These are phyloP conservation scores for Sphaeramia orbicularis DNA, from an alignment of 2,797 vertebrate species.

Conservation along the genomic window DNA sequence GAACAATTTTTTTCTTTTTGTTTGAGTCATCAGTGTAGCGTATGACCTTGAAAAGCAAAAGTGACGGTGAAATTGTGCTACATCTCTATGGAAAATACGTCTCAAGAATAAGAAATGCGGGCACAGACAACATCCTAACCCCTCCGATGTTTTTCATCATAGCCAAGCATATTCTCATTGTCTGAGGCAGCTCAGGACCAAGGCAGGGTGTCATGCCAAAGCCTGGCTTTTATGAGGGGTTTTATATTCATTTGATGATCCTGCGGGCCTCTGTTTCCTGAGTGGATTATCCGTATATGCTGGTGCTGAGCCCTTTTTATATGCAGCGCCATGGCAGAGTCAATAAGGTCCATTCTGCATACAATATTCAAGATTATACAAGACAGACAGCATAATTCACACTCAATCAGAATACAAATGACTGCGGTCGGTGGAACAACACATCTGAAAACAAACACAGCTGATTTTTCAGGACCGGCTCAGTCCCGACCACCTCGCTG, in stretches of 20 bases:
- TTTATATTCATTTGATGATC: conserved; percentile 86
- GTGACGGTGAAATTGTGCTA: conserved; percentile 34
- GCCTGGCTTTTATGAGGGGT: conserved; percentile 80
- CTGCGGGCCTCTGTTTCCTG: conserved; percentile 83
- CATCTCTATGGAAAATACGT: conserved; percentile 42
- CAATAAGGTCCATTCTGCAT: conserved; percentile 85
- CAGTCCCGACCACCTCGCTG: conserved; percentile 45
- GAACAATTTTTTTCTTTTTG: conserved; percentile 6
- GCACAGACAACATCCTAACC: conserved; percentile 51
- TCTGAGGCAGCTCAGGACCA: conserved; percentile 74
- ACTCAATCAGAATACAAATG: conserved; percentile 85
- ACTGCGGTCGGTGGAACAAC: conserved; percentile 70
- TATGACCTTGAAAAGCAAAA: conserved; percentile 58
- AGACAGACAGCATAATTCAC: conserved; percentile 84
- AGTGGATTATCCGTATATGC: conserved; percentile 84
- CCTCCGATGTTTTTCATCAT: conserved; percentile 68
- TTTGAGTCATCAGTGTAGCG: conserved; percentile 19
- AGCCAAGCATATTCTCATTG: conserved; percentile 69
- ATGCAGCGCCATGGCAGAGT: conserved; percentile 79
- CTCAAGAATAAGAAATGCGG: conserved; percentile 46
- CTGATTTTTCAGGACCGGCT: conserved; percentile 68
- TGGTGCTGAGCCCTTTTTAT: conserved; percentile 79
- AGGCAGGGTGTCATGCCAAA: conserved; percentile 81
- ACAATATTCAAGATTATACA: conserved; percentile 87
- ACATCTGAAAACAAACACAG: conserved; percentile 78